Base-by-base conservation (phyloP, 2,888 invertebrate species). In the Galerucella nymphaeae region DNA sequence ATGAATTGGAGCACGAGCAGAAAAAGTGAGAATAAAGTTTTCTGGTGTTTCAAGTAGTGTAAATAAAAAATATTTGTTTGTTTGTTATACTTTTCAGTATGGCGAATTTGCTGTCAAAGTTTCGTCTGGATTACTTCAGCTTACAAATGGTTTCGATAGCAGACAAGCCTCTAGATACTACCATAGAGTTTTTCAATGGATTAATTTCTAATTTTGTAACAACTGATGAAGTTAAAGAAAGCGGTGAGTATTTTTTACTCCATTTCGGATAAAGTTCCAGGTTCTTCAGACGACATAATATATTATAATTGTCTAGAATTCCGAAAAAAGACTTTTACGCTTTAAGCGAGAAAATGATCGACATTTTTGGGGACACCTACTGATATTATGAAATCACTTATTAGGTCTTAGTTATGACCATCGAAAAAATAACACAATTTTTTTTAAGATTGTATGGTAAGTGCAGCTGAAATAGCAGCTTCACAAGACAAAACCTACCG, bases 71-170 rank as follows among this genome's bases (percentile, higher is more conserved):
- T n/a, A n/a, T n/a, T n/a, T n/a, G n/a, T n/a, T n/a, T n/a, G 64
- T 66, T 42, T 20, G 13, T 73, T 74, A 77, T 76, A 81, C 78
- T 78, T 85, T 88, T 62, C 86, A 98, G 98, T 84, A 97, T 99
- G 96, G 96, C 96, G 3, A 94, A 95, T 82, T 89, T 99, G 68
- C 88, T 99, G 79, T 91, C 93, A 1, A 98, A 99, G 88, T 98
- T 99, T 88, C 91, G 99, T 13, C 96, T 99, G 80, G 94, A 97
- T 85, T 98, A 95, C 87, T 94, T 95, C 1, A 94, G 96, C 81
- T 89, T 99, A 78, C 94, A 93, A 71, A 96, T 98, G 90, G 93
- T 99, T 71, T 97, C 97, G 81, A 93, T 97, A 74, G 93, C 93
- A 45, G 94, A 96, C 75, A 90, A 92, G 78, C 97, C 98, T 0